These are phyloP conservation scores for Boloria selene DNA, from an alignment of 2,888 invertebrate genomes.

Conservation along the genomic window DNA sequence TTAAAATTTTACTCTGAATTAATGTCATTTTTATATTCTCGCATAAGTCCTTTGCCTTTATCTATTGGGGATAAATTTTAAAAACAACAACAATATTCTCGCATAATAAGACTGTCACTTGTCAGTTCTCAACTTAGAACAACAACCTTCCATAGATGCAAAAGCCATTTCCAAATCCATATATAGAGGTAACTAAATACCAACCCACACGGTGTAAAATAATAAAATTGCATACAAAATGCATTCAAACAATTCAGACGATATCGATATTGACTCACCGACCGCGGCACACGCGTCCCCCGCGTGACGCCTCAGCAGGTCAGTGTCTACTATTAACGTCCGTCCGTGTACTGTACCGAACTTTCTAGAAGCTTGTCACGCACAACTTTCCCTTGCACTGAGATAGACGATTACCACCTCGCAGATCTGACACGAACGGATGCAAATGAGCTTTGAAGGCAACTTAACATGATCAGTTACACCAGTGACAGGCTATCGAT, in stretches of 20 bases:
- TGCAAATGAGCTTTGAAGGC: constrained; percentile 10
- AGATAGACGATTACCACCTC: constrained; percentile 25
- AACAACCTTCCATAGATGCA: not conserved
- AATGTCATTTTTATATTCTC: no score
- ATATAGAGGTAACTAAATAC: not conserved
- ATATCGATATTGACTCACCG: constrained; percentile 21
- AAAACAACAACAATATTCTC: no score
- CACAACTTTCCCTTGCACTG: constrained; percentile 45
- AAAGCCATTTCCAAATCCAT: not conserved
- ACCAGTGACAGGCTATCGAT: not conserved
- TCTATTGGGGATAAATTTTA: no score
- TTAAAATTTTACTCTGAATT: no score
- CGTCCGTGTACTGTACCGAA: constrained; percentile 44
- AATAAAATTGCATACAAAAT: constrained; percentile 12
- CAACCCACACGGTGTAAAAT: not conserved
- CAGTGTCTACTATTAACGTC: constrained; percentile 52
- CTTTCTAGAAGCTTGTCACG: constrained; percentile 54
- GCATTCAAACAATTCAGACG: constrained; percentile 1
- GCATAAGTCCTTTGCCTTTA: no score
- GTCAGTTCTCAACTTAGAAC: not conserved
- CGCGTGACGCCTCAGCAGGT: constrained; percentile 46
- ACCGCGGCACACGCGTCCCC: constrained; percentile 41
- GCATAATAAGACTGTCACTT: no score
- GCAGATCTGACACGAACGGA: constrained; percentile 10
- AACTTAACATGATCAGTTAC: not conserved